These are phyloP conservation scores for Triplophysa tibetana DNA, from an alignment of 2,113 vertebrate genomes.

Conservation along the genomic window DNA sequence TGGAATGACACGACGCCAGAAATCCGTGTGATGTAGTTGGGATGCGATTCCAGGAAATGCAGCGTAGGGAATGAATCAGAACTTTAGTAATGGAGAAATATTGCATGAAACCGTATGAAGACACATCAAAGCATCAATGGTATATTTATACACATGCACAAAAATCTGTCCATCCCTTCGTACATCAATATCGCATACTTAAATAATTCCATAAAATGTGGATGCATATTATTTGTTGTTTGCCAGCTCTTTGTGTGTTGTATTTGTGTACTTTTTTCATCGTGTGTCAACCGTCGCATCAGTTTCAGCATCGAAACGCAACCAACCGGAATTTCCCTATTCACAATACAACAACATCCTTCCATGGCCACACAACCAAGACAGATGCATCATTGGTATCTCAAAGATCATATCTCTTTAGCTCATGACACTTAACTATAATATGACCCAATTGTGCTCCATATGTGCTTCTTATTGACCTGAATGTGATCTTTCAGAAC, in stretches of 20 bases:
- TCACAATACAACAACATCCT: constrained; percentile 46
- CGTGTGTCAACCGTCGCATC: constrained; percentile 19
- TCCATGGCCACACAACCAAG: constrained; percentile 34
- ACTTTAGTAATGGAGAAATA: not conserved
- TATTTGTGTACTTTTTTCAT: constrained; percentile 24
- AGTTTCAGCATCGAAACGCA: constrained; percentile 35
- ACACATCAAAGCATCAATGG: too few species aligned
- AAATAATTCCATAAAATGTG: too few species aligned
- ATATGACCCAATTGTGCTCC: constrained; percentile 4
- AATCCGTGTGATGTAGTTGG: not conserved
- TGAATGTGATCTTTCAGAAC: constrained; percentile 12
- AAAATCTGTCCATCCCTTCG: too few species aligned
- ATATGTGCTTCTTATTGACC: not conserved
- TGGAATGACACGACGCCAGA: constrained; percentile 1
- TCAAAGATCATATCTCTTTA: constrained; percentile 15
- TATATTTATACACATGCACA: too few species aligned
- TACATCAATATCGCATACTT: too few species aligned
- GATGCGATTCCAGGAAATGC: constrained; percentile 1
- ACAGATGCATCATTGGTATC: constrained; percentile 17
- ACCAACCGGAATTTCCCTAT: constrained; percentile 50
- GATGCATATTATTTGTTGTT: too few species aligned
- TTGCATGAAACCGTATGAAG: not conserved
- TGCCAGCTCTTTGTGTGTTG: not conserved
- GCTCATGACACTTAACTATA: not conserved
- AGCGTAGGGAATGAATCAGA: not conserved